phyloP scores from a whole-genome alignment of 2,888 invertebrate genomes.

The Euplexia lucipara region DNA sequence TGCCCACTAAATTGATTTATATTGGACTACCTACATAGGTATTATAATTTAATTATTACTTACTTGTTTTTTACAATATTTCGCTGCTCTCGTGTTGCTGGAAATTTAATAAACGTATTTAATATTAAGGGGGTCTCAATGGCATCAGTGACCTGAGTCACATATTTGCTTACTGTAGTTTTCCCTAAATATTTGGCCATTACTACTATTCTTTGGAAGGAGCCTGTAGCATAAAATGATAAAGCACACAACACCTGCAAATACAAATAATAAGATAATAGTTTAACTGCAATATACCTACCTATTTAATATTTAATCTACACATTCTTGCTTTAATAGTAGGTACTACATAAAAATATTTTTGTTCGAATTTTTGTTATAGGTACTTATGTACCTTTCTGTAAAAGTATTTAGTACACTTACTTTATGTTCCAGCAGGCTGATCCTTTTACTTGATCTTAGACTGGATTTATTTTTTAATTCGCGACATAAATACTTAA shows the following conservation, averaged over 20 bases:
- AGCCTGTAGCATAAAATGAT: too few species aligned
- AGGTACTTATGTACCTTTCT: neutral
- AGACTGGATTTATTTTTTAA: slow-evolving; percentile 7
- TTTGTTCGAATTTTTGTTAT: too few species aligned
- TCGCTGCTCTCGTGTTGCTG: slow-evolving; percentile 6
- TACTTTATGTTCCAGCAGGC: slow-evolving; percentile 9
- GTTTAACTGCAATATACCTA: neutral
- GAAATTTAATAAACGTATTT: neutral
- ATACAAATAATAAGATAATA: neutral
- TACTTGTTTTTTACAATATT: slow-evolving; percentile 6
- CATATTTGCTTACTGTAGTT: slow-evolving; percentile 3
- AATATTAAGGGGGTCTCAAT: neutral
- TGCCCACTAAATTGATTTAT: slow-evolving; percentile 1
- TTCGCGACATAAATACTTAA: slow-evolving; percentile 6
- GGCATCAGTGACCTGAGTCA: slow-evolving; percentile 1
- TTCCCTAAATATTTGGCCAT: slow-evolving; percentile 7
- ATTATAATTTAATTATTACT: slow-evolving; percentile 4
- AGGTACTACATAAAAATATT: too few species aligned
- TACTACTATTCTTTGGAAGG: slow-evolving; percentile 4
- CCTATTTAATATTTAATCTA: neutral
- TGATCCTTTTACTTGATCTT: slow-evolving; percentile 9
- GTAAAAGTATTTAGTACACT: too few species aligned
- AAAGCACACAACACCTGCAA: too few species aligned
- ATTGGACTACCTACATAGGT: neutral
- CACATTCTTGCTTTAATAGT: too few species aligned